Conservation (phyloP, 2,888 invertebrate genomes). For the Drosophila dives region DNA sequence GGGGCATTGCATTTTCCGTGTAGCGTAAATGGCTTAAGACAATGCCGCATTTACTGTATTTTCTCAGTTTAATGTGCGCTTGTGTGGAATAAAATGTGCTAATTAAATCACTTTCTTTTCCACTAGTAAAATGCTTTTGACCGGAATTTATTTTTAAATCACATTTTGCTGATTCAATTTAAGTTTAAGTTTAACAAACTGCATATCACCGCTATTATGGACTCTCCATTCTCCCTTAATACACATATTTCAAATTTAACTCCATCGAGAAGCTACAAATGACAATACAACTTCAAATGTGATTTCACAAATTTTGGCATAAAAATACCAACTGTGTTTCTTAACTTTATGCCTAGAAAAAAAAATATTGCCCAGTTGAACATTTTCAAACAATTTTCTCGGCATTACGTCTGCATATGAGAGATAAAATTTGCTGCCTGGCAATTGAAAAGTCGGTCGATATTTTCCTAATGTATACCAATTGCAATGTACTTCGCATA, state of each 20-base stretch:
- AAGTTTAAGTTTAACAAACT: background rate
- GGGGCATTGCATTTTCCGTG: conserved; percentile 25
- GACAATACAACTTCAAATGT: conserved; percentile 10
- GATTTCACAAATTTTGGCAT: conserved; percentile 23
- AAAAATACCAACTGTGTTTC: conserved; percentile 1
- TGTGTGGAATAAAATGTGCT: conserved; percentile 6
- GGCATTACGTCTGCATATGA: conserved; percentile 41
- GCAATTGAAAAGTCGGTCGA: conserved; percentile 29
- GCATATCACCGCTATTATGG: background rate
- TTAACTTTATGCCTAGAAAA: background rate
- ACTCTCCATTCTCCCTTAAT: background rate
- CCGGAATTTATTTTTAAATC: conserved; percentile 2
- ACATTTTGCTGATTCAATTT: conserved; percentile 14
- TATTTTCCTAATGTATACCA: conserved; percentile 60
- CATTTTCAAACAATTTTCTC: background rate
- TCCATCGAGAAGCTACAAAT: background rate
- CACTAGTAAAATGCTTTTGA: background rate
- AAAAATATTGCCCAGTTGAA: background rate
- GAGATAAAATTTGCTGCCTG: conserved; percentile 53
- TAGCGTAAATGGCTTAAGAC: conserved; percentile 54
- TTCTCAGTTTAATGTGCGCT: conserved; percentile 14
- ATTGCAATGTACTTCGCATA: conserved; percentile 19
- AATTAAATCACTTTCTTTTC: conserved; percentile 19
- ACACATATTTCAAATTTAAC: background rate
- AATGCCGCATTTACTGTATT: conserved; percentile 40